A percentile compares a stretch with the other conserved stretches of the same genome.
Conservation (phyloP, 2,888 invertebrate genomes). For the Eugnorisma glareosa region DNA sequence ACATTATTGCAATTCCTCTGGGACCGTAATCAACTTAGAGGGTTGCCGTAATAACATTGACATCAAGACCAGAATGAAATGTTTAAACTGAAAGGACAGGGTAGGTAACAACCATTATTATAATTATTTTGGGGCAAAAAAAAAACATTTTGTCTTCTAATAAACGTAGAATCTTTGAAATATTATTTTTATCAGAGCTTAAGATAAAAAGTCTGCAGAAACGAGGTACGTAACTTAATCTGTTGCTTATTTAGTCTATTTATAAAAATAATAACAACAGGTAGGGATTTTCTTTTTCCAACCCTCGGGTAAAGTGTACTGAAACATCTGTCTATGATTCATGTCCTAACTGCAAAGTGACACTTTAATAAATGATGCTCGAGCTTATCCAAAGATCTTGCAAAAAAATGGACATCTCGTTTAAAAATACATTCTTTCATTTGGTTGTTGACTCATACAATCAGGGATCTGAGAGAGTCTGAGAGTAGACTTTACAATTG, state of each 20-base stretch:
- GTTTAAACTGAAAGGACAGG: conserved; percentile 11
- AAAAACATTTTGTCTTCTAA: not conserved
- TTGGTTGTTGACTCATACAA: conserved; percentile 15
- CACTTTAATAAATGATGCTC: conserved; percentile 1
- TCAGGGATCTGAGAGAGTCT: conserved; percentile 1
- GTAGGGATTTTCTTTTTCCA: conserved; percentile 2
- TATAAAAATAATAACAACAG: conserved; percentile 18
- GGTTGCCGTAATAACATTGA: not conserved
- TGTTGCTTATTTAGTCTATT: conserved; percentile 15
- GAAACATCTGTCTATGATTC: conserved; percentile 2
- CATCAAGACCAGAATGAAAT: not conserved
- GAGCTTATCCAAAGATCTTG: not conserved
- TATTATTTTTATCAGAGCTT: not conserved
- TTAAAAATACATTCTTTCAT: conserved; percentile 16
- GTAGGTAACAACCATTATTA: not conserved
- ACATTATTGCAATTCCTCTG: conserved; percentile 30
- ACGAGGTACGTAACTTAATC: conserved; percentile 8
- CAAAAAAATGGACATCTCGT: not conserved
- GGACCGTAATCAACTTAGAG: conserved; percentile 9
- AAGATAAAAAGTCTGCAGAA: not conserved
- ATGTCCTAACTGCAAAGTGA: conserved; percentile 1
- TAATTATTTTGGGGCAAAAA: not conserved
- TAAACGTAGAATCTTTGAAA: not conserved
- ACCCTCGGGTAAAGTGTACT: not conserved
- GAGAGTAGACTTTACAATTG: not conserved